Evolutionary conservation across 2,797 vertebrate genomes (phyloP), one percentile per base, ranked within the genome.

Genomic region (Acanthurus leucopareius): DNA sequence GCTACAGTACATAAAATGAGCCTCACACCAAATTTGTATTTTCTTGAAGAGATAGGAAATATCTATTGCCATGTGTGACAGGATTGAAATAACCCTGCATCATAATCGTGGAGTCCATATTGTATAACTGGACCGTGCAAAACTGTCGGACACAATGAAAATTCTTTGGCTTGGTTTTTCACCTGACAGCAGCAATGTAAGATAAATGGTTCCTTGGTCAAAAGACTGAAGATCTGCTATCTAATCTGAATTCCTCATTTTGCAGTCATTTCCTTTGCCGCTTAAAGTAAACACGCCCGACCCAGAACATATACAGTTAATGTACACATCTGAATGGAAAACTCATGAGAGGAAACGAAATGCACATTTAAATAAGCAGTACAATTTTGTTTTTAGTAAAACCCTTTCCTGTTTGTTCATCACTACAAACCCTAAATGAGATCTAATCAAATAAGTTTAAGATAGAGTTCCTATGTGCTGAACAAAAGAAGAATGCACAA

Each of bases 181-280:
- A 64, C 77, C 59, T 80, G 65, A 80, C 77, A 80, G 49, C 65
- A 45, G 54, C 44, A 75, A 17, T 32, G 19, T 2, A 35, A 80
- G 61, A 77, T 53, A 74, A 63, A 77, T 73, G 28, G 20, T 66
- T 57, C 20, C 62, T 20, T 47, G 38, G 20, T 58, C 6, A 4
- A 19, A 9, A 40, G 52, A 53, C 44, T 80, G 60, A 77, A 73
- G 42, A 80, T 73, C 73, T 74, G 54, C 28, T 67, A 66, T 84
- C 65, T 77, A 56, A 77, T 84, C 73, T 84, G 56, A 57, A 71
- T 73, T 73, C 52, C 74, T 70, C 66, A 62, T 32, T 68, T 70
- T 75, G 35, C 16, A 49, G 69, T 62, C 66, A 66, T 71, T 80
- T 80, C 83, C 78, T 69, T 28, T 56, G 32, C 64, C 44, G 53